Evolutionary conservation across 2,888 invertebrate genomes (phyloP).

Genomic region (Drosophila anomalata): DNA sequence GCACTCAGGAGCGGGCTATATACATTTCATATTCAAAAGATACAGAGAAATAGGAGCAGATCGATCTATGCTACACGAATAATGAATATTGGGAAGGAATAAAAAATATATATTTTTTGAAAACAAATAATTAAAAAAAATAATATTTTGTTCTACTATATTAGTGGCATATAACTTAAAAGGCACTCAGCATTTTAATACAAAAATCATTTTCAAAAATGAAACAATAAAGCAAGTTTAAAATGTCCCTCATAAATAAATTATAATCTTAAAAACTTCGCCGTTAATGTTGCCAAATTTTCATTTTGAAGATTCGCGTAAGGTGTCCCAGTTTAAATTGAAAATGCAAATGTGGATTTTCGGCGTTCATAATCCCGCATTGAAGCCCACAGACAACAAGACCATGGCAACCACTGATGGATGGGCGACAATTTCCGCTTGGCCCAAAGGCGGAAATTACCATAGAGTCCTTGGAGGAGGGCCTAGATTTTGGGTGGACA

Average conservation of each 20-base stretch:
- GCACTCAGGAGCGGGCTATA: constrained; percentile 42
- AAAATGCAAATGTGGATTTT: constrained; percentile 44
- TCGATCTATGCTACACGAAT: neutral
- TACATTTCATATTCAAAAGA: constrained; percentile 23
- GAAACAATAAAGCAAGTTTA: neutral
- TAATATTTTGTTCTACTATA: too few relatives aligned
- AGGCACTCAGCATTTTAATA: neutral
- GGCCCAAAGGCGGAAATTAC: constrained; percentile 46
- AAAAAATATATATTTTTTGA: neutral
- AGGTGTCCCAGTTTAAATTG: constrained; percentile 20
- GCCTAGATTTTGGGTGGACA: neutral
- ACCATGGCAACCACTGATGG: constrained; percentile 36
- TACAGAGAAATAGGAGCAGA: constrained; percentile 34
- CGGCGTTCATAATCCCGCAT: constrained; percentile 5
- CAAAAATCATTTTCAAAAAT: neutral
- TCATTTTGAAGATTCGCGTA: neutral
- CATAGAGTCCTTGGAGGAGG: constrained; percentile 8
- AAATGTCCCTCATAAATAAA: neutral
- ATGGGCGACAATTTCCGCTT: constrained; percentile 41
- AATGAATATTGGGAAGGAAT: neutral
- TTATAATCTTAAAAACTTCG: neutral
- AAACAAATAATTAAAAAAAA: neutral
- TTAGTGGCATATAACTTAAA: too few relatives aligned
- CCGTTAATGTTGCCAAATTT: neutral
- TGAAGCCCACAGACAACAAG: neutral